These are phyloP conservation scores for Periparus ater DNA, from an alignment of 2,797 vertebrate species.

Conservation along the genomic window DNA sequence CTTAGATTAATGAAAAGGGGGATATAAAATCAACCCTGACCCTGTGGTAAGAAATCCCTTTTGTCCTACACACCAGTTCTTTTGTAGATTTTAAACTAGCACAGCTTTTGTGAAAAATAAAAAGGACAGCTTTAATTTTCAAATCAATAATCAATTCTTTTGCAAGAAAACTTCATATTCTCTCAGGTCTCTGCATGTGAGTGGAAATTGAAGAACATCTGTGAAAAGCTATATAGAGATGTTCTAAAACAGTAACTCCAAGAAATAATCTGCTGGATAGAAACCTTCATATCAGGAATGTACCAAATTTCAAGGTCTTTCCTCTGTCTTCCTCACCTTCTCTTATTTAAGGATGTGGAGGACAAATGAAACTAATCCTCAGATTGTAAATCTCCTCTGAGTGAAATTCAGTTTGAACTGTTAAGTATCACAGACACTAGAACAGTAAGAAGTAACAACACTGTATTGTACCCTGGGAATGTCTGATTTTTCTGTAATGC, in stretches of 20 bases:
- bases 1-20: neutral
- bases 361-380: neutral
- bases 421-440: neutral
- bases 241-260: neutral
- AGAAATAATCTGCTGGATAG: neutral
- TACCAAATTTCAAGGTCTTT: neutral
- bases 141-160: neutral
- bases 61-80: neutral
- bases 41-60: neutral
- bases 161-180: neutral
- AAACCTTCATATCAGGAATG: neutral
- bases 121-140: neutral
- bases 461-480: neutral
- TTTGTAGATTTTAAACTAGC: neutral
- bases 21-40: constrained; percentile 4
- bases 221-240: neutral
- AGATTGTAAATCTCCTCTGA: neutral
- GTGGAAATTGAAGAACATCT: neutral
- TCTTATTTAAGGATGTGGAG: neutral
- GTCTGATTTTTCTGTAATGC: neutral
- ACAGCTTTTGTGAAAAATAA: neutral
- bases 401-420: neutral
- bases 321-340: neutral
- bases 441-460: neutral
- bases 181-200: neutral